Conservation (phyloP, 1,140 invertebrate genomes). For the Anagrus nilaparvatae region DNA sequence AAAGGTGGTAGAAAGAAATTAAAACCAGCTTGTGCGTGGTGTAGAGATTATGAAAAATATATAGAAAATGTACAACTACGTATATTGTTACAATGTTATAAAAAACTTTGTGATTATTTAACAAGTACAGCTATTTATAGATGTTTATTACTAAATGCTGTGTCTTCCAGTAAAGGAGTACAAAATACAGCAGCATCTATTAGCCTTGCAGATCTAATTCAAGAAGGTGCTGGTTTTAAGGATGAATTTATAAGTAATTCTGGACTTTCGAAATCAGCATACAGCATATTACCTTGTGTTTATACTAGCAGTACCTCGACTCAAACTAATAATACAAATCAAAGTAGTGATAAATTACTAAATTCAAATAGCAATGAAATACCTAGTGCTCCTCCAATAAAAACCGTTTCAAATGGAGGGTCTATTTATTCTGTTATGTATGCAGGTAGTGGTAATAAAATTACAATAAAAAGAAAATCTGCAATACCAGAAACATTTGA, state of each 20-base stretch:
- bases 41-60: conserved; percentile 74
- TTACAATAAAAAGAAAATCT: conserved; percentile 70
- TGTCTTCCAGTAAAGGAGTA: conserved; percentile 43
- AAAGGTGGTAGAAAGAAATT: conserved; percentile 74
- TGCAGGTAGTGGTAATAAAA: conserved; percentile 67
- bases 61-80: conserved; percentile 71
- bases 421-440: conserved; percentile 70
- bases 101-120: conserved; percentile 76
- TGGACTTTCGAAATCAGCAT: conserved; percentile 57
- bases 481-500: conserved; percentile 38
- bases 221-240: conserved; percentile 66
- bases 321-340: conserved; percentile 44
- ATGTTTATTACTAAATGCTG: conserved; percentile 42
- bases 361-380: too few species aligned
- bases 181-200: conserved; percentile 24
- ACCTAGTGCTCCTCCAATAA: conserved; percentile 28
- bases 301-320: conserved; percentile 55
- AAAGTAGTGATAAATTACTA: conserved; percentile 32
- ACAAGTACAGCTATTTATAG: conserved; percentile 59
- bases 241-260: conserved; percentile 64
- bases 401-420: conserved; percentile 54
- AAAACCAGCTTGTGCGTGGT: conserved; percentile 74
- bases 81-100: conserved; percentile 76
- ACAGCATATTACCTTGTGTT: conserved; percentile 62
- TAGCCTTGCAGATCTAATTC: conserved; percentile 62